These are phyloP conservation scores for Alentia gelatinosa DNA, from an alignment of 2,888 invertebrate species.

Conservation along the genomic window DNA sequence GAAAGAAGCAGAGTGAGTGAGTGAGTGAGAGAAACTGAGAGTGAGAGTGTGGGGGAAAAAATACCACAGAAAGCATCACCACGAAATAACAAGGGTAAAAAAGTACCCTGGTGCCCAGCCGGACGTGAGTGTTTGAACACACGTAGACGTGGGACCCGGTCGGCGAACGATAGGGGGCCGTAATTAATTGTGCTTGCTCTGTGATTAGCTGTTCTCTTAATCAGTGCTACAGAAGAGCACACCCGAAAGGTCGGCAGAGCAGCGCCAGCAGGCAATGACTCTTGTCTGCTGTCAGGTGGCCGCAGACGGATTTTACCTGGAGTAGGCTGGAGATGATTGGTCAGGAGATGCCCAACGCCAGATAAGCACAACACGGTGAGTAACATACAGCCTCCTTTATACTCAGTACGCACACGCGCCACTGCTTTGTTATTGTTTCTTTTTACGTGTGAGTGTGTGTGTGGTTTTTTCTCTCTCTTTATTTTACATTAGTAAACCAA, in stretches of 20 bases:
- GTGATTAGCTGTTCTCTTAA: slow-evolving; percentile 4
- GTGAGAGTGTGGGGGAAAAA: too few relatives aligned
- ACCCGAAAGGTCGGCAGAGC: not conserved
- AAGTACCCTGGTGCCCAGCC: not conserved
- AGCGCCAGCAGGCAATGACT: not conserved
- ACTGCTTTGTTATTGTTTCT: not conserved
- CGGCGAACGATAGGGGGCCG: not conserved
- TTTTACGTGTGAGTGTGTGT: too few relatives aligned
- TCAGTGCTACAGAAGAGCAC: not conserved
- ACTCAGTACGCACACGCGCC: not conserved
- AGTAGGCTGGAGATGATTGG: not conserved
- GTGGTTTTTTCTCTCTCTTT: not conserved
- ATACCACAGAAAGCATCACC: not conserved
- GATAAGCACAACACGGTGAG: not conserved
- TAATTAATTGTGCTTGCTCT: not conserved
- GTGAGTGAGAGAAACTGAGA: too few relatives aligned
- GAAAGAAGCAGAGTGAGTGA: too few relatives aligned
- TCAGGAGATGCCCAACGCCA: not conserved
- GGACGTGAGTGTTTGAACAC: slow-evolving; percentile 17
- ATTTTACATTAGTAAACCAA: too few relatives aligned
- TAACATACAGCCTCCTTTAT: not conserved
- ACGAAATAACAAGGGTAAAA: not conserved
- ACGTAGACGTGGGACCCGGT: not conserved
- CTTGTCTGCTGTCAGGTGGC: not conserved
- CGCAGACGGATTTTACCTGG: slow-evolving; percentile 13